phyloP scores from a whole-genome alignment of 2,797 vertebrate species.

The Clarias fuscus region DNA sequence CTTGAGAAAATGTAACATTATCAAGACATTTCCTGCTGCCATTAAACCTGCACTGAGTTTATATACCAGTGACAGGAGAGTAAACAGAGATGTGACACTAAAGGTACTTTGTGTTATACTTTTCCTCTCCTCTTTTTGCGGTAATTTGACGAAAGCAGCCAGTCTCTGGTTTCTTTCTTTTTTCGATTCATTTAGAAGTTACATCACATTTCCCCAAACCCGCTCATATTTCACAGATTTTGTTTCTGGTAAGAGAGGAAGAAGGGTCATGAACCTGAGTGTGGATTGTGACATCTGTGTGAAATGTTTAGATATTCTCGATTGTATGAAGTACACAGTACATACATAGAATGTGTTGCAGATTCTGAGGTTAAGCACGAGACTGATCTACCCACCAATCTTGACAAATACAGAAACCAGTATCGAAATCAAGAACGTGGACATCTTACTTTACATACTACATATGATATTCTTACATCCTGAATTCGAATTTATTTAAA shows the following conservation, averaged over 20 bases:
- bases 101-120: slow-evolving; percentile 61
- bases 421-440: neutral
- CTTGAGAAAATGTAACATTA: slow-evolving; percentile 46
- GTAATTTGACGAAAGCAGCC: slow-evolving; percentile 57
- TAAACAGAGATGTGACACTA: slow-evolving; percentile 72
- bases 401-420: neutral
- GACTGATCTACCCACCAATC: neutral
- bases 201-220: slow-evolving; percentile 61
- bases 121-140: slow-evolving; percentile 71
- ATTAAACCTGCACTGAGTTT: slow-evolving; percentile 62
- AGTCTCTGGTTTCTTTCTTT: slow-evolving; percentile 57
- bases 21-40: slow-evolving; percentile 53
- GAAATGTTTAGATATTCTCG: slow-evolving; percentile 66
- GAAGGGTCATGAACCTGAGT: slow-evolving; percentile 52
- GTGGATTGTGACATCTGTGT: slow-evolving; percentile 47
- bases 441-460: neutral
- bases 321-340: slow-evolving; percentile 59
- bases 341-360: slow-evolving; percentile 1
- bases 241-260: slow-evolving; percentile 34
- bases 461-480: neutral
- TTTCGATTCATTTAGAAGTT: slow-evolving; percentile 62
- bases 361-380: neutral
- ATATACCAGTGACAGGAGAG: slow-evolving; percentile 67
- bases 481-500: neutral
- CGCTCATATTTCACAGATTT: slow-evolving; percentile 63